Evolutionary conservation across 2,888 invertebrate species (phyloP).

Genomic region (Troides helena): DNA sequence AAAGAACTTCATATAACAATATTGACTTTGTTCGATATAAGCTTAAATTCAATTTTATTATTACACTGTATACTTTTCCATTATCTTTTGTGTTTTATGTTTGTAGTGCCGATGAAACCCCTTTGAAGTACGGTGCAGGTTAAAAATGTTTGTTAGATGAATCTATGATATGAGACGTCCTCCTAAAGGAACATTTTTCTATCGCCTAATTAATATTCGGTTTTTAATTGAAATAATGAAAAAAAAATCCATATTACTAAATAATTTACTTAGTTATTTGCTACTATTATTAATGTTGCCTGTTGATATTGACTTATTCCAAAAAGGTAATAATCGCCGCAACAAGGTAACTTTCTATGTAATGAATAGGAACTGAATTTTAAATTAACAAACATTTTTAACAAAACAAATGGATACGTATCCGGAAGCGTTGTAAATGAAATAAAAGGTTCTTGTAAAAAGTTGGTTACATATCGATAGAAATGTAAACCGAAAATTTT

Average conservation of each 20-base stretch:
- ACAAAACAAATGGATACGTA: conserved; percentile 43
- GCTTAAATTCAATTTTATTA: conserved; percentile 48
- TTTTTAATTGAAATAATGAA: not conserved
- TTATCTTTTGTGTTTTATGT: conserved; percentile 19
- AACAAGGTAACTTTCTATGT: too few relatives aligned
- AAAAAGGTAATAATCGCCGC: too few relatives aligned
- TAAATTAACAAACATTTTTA: conserved; percentile 8
- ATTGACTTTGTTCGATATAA: conserved; percentile 62
- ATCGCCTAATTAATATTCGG: not conserved
- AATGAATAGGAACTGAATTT: too few relatives aligned
- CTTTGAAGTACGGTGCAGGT: not conserved
- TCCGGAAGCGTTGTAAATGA: conserved; percentile 61
- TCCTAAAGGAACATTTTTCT: not conserved
- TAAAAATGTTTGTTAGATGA: conserved; percentile 6
- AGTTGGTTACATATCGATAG: conserved; percentile 49
- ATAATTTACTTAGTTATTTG: too few relatives aligned
- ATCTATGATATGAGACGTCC: not conserved
- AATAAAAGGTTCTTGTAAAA: conserved; percentile 49
- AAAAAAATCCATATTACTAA: too few relatives aligned
- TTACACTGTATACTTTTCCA: conserved; percentile 46
- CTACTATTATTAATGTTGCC: too few relatives aligned
- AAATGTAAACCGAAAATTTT: conserved; percentile 46
- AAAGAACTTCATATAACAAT: conserved; percentile 52
- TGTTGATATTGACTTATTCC: too few relatives aligned
- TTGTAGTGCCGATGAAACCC: not conserved